phyloP scores from a whole-genome alignment of 2,888 invertebrate species.

The Blastobasis adustella region DNA sequence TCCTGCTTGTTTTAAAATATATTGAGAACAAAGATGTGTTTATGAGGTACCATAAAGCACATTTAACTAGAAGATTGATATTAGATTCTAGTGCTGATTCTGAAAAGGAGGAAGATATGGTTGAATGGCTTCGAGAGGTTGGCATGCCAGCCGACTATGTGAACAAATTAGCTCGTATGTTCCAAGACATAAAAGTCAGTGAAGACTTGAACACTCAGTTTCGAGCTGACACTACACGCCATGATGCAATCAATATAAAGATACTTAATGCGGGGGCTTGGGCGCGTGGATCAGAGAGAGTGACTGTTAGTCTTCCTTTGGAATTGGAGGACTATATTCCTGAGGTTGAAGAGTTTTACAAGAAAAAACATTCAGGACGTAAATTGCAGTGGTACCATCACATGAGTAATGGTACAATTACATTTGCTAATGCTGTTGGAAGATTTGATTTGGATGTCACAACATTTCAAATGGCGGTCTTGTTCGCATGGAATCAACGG shows the following conservation, averaged over 20 bases:
- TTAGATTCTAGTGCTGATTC: constrained; percentile 98
- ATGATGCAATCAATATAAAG: constrained; percentile 97
- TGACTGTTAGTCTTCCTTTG: constrained; percentile 95
- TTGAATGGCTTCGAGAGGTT: constrained; percentile 97
- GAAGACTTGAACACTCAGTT: constrained; percentile 97
- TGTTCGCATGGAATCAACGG: constrained; percentile 99
- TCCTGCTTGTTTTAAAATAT: constrained; percentile 97
- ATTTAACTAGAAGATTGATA: constrained; percentile 94
- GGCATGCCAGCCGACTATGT: constrained; percentile 99
- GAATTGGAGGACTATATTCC: constrained; percentile 99
- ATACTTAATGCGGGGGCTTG: constrained; percentile 99
- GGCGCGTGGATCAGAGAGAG: constrained; percentile 95
- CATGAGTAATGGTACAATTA: constrained; percentile 99
- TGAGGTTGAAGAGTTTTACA: constrained; percentile 98
- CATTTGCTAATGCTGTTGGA: constrained; percentile 93
- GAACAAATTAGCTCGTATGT: constrained; percentile 98
- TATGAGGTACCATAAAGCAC: constrained; percentile 99
- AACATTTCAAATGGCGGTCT: constrained; percentile 99
- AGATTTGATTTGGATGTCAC: constrained; percentile 98
- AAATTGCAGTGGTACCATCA: constrained; percentile 99
- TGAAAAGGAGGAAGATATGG: constrained; percentile 99
- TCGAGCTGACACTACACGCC: constrained; percentile 84
- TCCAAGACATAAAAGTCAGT: constrained; percentile 97
- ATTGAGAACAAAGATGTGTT: constrained; percentile 99
- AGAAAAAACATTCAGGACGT: constrained; percentile 96